phyloP scores from a whole-genome alignment of 2,888 invertebrate species.

The Tinea pellionella region DNA sequence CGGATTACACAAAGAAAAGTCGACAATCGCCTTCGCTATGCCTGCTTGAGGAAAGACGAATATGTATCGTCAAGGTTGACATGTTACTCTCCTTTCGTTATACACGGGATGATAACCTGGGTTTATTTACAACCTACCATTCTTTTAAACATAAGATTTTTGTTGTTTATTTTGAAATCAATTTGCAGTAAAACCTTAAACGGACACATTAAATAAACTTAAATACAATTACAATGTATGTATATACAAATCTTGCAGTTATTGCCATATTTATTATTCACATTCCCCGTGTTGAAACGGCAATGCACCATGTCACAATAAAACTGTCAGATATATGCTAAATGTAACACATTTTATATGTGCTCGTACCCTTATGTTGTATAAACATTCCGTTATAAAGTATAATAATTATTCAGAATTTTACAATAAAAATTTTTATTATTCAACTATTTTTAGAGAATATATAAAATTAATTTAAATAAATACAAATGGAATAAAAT shows the following conservation, averaged over 20 bases:
- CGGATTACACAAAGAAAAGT: too few species aligned
- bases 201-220: neutral
- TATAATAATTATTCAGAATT: neutral
- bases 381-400: neutral
- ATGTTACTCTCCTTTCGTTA: too few species aligned
- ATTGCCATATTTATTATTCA: slow-evolving; percentile 5
- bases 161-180: neutral
- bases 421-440: neutral
- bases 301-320: slow-evolving; percentile 5
- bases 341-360: slow-evolving; percentile 2
- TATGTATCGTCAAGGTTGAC: too few species aligned
- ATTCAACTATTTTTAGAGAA: neutral
- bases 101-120: too few species aligned
- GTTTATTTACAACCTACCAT: too few species aligned
- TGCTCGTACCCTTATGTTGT: neutral
- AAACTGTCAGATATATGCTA: neutral
- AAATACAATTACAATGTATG: neutral
- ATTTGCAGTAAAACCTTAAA: neutral
- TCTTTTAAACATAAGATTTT: too few species aligned
- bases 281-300: neutral
- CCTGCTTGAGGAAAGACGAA: too few species aligned
- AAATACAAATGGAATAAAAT: neutral
- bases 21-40: too few species aligned
- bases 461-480: neutral
- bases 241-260: neutral